A percentile compares a stretch with the other conserved stretches of the same genome.
Conservation (phyloP, 1,140 invertebrate genomes). For the Drosophila kanapiae region DNA sequence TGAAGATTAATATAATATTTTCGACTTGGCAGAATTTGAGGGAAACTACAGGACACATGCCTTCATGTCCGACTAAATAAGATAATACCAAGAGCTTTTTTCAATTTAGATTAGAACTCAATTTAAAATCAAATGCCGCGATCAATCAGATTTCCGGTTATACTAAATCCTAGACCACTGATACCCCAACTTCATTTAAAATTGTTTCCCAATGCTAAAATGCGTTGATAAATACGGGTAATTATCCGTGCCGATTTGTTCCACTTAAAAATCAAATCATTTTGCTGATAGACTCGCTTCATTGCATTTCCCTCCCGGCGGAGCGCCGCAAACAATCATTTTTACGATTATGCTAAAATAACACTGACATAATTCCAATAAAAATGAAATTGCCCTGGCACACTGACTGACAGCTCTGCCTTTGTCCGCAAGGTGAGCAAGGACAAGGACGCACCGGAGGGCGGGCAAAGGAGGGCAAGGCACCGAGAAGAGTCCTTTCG, state of each 20-base stretch:
- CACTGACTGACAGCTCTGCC: conserved; percentile 47
- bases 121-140: conserved; percentile 3
- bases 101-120: not conserved
- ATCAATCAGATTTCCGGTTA: not conserved
- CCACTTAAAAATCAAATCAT: conserved; percentile 31
- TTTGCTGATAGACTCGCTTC: conserved; percentile 17
- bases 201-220: not conserved
- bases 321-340: conserved; percentile 45
- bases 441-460: conserved; percentile 9
- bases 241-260: not conserved
- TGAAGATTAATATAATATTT: not conserved
- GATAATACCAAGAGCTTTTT: not conserved
- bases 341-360: conserved; percentile 61
- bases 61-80: not conserved
- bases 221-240: conserved; percentile 6
- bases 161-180: not conserved
- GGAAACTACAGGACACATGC: not conserved
- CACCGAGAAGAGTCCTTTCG: conserved; percentile 22
- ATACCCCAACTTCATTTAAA: not conserved
- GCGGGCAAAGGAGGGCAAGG: not conserved
- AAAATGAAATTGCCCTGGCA: conserved; percentile 50
- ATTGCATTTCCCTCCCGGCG: conserved; percentile 24
- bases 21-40: not conserved
- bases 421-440: conserved; percentile 38
- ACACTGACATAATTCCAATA: conserved; percentile 63